Conservation (phyloP, 2,113 vertebrate species). For the Anguilla japonica region DNA sequence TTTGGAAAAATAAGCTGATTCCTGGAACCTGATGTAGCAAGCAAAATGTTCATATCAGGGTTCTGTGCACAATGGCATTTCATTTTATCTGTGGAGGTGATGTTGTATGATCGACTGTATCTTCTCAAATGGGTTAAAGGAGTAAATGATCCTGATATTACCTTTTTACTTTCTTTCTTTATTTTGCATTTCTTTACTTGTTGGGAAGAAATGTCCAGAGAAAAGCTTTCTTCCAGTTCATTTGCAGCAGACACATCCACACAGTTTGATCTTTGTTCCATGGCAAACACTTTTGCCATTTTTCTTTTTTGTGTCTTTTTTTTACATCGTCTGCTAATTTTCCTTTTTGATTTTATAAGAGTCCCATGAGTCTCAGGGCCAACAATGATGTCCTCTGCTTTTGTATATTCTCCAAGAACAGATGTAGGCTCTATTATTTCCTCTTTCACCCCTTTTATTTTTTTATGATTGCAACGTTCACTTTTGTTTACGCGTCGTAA, state of each 20-base stretch:
- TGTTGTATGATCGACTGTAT: background rate
- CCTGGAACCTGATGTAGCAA: background rate
- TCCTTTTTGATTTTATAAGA: slow-evolving; percentile 8
- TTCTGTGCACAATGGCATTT: background rate
- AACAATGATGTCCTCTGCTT: background rate
- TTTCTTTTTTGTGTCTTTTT: slow-evolving; percentile 7
- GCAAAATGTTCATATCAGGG: background rate
- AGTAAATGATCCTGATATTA: background rate
- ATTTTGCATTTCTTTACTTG: background rate
- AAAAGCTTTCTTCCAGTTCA: background rate
- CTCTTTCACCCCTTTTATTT: background rate
- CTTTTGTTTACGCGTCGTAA: background rate
- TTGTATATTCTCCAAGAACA: background rate
- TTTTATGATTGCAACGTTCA: background rate
- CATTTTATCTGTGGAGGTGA: background rate
- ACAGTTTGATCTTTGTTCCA: background rate
- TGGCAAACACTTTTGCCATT: slow-evolving; percentile 1
- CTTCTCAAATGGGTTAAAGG: background rate
- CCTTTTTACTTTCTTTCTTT: background rate
- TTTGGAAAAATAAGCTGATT: background rate
- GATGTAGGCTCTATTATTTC: no score
- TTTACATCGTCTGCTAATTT: slow-evolving; percentile 12
- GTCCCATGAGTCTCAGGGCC: no score
- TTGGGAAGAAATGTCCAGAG: background rate
- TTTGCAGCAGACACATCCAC: background rate